phyloP scores from a whole-genome alignment of 2,113 vertebrate genomes.

The Thunnus thynnus region DNA sequence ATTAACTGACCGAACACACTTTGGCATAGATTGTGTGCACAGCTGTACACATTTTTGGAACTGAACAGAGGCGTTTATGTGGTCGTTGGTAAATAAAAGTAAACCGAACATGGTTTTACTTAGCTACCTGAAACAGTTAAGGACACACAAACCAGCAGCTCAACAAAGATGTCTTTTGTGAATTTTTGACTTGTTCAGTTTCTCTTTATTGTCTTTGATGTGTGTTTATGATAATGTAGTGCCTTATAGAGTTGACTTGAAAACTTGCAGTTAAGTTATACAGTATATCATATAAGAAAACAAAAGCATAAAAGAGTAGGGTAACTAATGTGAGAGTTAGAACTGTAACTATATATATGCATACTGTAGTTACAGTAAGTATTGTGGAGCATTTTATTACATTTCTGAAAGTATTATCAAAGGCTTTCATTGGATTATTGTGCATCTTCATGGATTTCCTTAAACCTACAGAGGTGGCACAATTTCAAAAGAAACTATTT shows the following conservation, averaged over 20 bases:
- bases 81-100: constrained; percentile 20
- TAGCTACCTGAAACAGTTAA: not conserved
- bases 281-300: not conserved
- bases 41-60: constrained; percentile 18
- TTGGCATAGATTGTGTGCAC: not conserved
- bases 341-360: not conserved
- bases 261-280: not conserved
- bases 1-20: constrained; percentile 5
- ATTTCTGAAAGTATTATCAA: constrained; percentile 4
- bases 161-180: not conserved
- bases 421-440: constrained; percentile 8
- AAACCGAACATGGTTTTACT: constrained; percentile 6
- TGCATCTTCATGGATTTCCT: constrained; percentile 13
- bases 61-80: not conserved
- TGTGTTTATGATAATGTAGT: not conserved
- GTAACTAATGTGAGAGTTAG: not conserved
- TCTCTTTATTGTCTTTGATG: not conserved
- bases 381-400: constrained; percentile 13
- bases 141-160: constrained; percentile 1
- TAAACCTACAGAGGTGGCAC: not conserved
- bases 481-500: constrained; percentile 5
- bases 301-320: not conserved
- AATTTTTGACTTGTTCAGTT: not conserved
- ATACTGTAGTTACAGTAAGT: not conserved
- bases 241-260: not conserved